Conservation (phyloP, 1,140 invertebrate species). For the Episyrphus balteatus region DNA sequence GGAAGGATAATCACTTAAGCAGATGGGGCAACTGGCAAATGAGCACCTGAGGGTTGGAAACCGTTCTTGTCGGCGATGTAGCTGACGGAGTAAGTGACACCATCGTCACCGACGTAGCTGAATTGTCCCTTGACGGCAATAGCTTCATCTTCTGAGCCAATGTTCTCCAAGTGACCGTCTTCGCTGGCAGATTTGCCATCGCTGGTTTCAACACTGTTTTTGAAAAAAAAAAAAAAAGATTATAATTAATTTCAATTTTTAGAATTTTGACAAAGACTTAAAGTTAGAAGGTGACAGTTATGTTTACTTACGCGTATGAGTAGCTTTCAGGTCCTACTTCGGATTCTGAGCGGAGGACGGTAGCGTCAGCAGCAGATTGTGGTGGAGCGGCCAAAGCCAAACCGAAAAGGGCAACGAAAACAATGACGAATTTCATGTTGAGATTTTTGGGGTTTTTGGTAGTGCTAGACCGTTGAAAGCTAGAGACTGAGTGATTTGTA, state of each 20-base stretch:
- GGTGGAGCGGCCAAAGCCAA: slow-evolving; percentile 20
- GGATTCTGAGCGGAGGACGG: slow-evolving; percentile 22
- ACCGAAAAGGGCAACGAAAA: slow-evolving; percentile 25
- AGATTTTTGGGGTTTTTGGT: too few relatives aligned
- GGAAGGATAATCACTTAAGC: too few relatives aligned
- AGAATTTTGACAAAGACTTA: too few relatives aligned
- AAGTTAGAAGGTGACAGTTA: too few relatives aligned
- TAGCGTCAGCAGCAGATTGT: slow-evolving; percentile 15
- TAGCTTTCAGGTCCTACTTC: slow-evolving; percentile 38
- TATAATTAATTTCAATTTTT: too few relatives aligned
- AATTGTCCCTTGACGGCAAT: slow-evolving; percentile 48
- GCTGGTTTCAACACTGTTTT: slow-evolving; percentile 39
- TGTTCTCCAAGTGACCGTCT: slow-evolving; percentile 43
- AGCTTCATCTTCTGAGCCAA: slow-evolving; percentile 41
- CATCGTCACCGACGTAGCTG: slow-evolving; percentile 50
- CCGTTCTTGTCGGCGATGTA: slow-evolving; percentile 60
- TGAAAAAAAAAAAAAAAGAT: too few relatives aligned
- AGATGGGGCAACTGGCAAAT: slow-evolving; percentile 37
- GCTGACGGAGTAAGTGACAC: slow-evolving; percentile 44
- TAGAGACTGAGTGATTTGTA: too few relatives aligned
- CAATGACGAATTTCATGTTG: slow-evolving; percentile 29
- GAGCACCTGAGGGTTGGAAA: slow-evolving; percentile 50
- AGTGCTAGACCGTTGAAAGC: too few relatives aligned
- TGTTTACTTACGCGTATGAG: slow-evolving; percentile 36
- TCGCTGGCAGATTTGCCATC: slow-evolving; percentile 52